Evolutionary conservation across 2,888 invertebrate species (phyloP).

Genomic region (Cosmia trapezina): DNA sequence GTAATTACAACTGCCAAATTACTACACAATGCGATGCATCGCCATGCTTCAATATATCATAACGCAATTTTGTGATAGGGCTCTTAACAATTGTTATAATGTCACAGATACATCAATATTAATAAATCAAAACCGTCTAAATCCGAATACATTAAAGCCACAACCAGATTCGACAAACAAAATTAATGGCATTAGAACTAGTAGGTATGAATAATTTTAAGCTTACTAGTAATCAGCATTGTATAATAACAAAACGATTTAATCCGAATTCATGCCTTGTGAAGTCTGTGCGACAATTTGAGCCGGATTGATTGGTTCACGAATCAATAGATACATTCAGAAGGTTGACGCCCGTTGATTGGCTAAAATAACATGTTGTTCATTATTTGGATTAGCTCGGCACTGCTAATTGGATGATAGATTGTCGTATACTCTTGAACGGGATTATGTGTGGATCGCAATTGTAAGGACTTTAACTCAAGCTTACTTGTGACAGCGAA

Average conservation of each 20-base stretch:
- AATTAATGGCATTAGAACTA: background rate
- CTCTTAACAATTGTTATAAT: too few species aligned
- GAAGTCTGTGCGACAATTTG: slow-evolving; percentile 16
- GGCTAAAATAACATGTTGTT: slow-evolving; percentile 51
- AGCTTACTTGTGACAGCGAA: slow-evolving; percentile 9
- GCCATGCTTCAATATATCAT: too few species aligned
- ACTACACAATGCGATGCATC: too few species aligned
- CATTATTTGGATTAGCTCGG: slow-evolving; percentile 49
- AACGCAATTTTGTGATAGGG: too few species aligned
- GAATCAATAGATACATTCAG: slow-evolving; percentile 27
- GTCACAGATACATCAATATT: background rate
- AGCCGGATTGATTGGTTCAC: slow-evolving; percentile 50
- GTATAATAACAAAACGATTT: slow-evolving; percentile 19
- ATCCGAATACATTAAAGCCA: background rate
- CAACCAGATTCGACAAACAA: background rate
- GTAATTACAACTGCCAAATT: too few species aligned
- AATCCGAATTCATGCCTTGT: slow-evolving; percentile 17
- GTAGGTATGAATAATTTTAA: background rate
- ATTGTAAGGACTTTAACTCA: slow-evolving; percentile 8
- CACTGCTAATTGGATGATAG: slow-evolving; percentile 49
- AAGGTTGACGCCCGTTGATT: slow-evolving; percentile 40
- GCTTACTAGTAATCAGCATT: background rate
- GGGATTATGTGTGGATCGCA: slow-evolving; percentile 29
- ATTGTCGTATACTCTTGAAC: slow-evolving; percentile 18
- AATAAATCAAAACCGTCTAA: background rate